A percentile compares a stretch with the other conserved stretches of the same genome.
phyloP scores from a whole-genome alignment of 2,888 invertebrate species.

The Dryobotodes eremita region DNA sequence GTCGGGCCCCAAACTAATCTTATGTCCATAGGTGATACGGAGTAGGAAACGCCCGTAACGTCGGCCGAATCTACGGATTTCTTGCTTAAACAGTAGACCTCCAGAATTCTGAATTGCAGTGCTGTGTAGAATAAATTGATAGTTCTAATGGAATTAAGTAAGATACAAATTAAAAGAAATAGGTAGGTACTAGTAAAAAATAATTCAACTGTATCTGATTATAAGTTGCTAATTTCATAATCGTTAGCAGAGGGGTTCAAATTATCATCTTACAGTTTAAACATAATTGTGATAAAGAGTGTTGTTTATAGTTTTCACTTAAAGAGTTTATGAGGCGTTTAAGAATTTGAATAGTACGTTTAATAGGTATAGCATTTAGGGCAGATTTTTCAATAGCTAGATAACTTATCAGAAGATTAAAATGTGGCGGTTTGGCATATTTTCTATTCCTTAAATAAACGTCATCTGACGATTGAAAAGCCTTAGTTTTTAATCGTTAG shows the following conservation, averaged over 20 bases:
- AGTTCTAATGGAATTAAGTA: background rate
- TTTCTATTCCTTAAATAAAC: background rate
- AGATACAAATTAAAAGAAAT: background rate
- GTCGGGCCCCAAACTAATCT: too few relatives aligned
- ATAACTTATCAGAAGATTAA: background rate
- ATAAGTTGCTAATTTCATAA: background rate
- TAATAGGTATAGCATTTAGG: background rate
- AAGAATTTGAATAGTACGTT: background rate
- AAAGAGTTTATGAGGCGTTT: background rate
- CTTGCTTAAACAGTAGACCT: too few relatives aligned
- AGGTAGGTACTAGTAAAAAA: background rate
- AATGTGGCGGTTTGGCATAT: too few relatives aligned
- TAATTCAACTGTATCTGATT: background rate
- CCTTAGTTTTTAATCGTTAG: too few relatives aligned
- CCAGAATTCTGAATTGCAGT: conserved; percentile 20
- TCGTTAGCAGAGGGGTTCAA: background rate
- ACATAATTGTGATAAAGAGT: background rate
- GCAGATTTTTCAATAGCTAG: background rate
- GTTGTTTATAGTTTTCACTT: background rate
- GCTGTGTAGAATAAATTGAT: background rate
- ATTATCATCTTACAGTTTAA: background rate
- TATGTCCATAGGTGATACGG: too few relatives aligned
- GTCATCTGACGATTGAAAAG: background rate
- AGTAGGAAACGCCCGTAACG: too few relatives aligned
- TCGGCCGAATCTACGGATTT: too few relatives aligned